Base-by-base conservation (phyloP, 2,888 invertebrate species). In the Cybosia mesomella region DNA sequence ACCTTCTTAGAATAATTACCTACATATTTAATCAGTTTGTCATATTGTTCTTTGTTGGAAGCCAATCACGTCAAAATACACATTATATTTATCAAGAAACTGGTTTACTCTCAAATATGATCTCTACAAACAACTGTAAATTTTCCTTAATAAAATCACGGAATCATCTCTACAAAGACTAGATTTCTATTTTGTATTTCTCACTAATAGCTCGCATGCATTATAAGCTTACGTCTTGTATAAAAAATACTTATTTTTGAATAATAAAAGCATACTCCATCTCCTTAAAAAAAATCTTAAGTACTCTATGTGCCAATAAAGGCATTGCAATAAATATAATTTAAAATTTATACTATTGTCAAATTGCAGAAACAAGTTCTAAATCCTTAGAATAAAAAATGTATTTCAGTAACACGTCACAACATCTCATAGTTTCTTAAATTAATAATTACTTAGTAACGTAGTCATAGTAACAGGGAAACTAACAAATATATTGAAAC, bases 311-410 rank as follows among this genome's bases (percentile, higher is more conserved):
- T 68, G 75, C 78, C 80, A 73, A 62, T 71, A 76, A 15, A 74
- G 76, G 81, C 81, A 73, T 76, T 72, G 77, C 80, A 78, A 74
- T 81, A 79, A 75, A 72, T 77, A 79, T 74, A 62, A 28, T 78
- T 76, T 79, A 74, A 79, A 78, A 75, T 79, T 77, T 83, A 82
- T 83, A 84, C 87, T 89, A 88, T 89, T 88, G 84, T 88, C 86
- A 80, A 82, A 80, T 83, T 81, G 77, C 78, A 81, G 72, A 85
- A 87, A 85, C 81, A 78, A 82, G 69, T 79, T 76, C 69, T 79
- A 79, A 84, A 77, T 73, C 70, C 76, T 72, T 75, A 75, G 71
- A 70, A 75, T 77, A 77, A 79, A 75, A 79, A 82, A 80, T 79
- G 75, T 82, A 81, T 73, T 78, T 81, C 77, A 82, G 76, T 39